These are phyloP conservation scores for Nettapus auritus DNA, from an alignment of 2,113 vertebrate genomes.

Conservation along the genomic window DNA sequence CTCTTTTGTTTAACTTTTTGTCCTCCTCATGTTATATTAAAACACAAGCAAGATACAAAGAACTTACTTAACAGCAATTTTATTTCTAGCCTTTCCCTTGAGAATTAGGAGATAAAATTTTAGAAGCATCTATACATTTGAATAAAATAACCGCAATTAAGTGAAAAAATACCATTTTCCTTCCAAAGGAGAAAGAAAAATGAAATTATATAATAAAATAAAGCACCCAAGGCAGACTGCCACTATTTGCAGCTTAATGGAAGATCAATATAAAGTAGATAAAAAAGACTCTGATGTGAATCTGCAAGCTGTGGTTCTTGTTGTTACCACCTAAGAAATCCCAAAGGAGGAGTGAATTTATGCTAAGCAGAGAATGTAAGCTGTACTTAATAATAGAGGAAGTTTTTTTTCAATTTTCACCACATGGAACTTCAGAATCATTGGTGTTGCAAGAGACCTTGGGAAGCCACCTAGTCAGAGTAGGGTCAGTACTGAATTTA, in stretches of 20 bases:
- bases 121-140: background rate
- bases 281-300: background rate
- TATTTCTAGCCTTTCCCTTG: background rate
- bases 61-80: background rate
- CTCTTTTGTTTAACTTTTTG: background rate
- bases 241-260: background rate
- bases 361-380: background rate
- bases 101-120: background rate
- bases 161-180: background rate
- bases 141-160: background rate
- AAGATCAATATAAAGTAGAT: background rate
- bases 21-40: background rate
- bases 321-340: background rate
- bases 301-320: background rate
- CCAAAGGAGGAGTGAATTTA: background rate
- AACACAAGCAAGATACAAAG: background rate
- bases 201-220: background rate
- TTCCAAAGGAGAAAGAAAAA: background rate
- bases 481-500: background rate
- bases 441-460: background rate
- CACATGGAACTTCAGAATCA: background rate
- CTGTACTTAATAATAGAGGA: background rate
- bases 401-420: background rate
- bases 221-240: background rate
- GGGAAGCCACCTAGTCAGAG: background rate